phyloP scores from a whole-genome alignment of 2,113 vertebrate genomes.

The Brachyhypopomus occidentalis region DNA sequence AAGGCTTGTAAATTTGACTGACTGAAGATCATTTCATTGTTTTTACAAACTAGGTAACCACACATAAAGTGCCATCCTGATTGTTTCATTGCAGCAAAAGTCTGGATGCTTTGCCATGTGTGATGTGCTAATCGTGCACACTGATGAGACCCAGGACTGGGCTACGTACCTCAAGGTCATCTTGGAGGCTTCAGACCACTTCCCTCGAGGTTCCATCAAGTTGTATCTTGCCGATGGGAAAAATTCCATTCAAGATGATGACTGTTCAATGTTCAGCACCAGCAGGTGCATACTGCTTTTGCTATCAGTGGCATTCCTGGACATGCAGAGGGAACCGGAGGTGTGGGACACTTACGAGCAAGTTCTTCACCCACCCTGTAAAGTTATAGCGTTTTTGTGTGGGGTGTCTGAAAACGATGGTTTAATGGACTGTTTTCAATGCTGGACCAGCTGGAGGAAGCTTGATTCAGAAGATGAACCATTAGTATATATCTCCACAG shows the following conservation, averaged over 20 bases:
- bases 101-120: conserved; percentile 35
- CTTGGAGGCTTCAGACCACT: conserved; percentile 59
- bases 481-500: conserved; percentile 65
- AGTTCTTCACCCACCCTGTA: conserved; percentile 66
- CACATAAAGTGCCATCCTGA: background rate
- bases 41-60: background rate
- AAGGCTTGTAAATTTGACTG: background rate
- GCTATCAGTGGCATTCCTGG: conserved; percentile 61
- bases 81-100: conserved; percentile 42
- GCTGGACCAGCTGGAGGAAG: conserved; percentile 73
- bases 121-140: conserved; percentile 71
- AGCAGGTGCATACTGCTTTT: conserved; percentile 70
- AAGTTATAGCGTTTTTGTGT: conserved; percentile 72
- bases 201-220: conserved; percentile 58
- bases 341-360: conserved; percentile 54
- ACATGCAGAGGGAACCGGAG: conserved; percentile 55
- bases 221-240: conserved; percentile 50
- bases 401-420: conserved; percentile 63
- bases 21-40: background rate
- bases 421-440: conserved; percentile 48
- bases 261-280: conserved; percentile 57
- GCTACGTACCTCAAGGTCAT: conserved; percentile 70
- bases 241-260: conserved; percentile 50
- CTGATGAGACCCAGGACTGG: conserved; percentile 73
- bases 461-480: conserved; percentile 72